Base-by-base conservation (phyloP, 2,113 vertebrate genomes). In the Desmodus rotundus region DNA sequence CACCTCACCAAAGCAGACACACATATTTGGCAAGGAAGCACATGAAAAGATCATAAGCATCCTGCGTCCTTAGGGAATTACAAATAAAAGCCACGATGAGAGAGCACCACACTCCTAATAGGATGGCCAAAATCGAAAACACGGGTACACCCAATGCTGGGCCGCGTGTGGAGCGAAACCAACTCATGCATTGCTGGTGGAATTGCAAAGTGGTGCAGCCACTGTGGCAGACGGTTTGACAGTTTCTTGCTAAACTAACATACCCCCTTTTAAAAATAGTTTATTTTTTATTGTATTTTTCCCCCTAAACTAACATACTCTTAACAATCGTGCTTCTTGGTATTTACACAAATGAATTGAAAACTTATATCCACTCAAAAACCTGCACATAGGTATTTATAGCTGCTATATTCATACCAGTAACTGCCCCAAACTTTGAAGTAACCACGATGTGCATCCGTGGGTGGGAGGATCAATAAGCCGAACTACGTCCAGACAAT, bases 221-320 rank as follows among this genome's bases (percentile, higher is more conserved):
- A 28, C 47, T 36, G 22, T 43, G 38, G 54, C 81, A 67, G 63
- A 67, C 33, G n/a, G 41, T 33, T 33, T 31, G 45, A 33, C 38
- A 15, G 65, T 38, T 78, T 67, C 78, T 95, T 33, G 80, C 13
- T 33, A 78, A 89, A 70, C 73, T 15, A 54, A 45, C 22, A 24
- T 31, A 24, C 50, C 16, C n/a, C 78, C 31, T 12, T 61, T 61
- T 24, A 58, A 58, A 58, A 58, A 61, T 28, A 28, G 26, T 61
- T 61, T 31, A 61, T 28, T 61, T 61, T 28, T 61, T 61, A 61
- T 61, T 61, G 58, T 61, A 61, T 31, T 61, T 61, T 61, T 31
- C 15, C 16, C 50, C 9, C 17, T 54, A 72, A 93, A 70, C 73
- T 19, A 54, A 45, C 16, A 24, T 43, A 31, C 41, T 31, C 28